Conservation (phyloP, 2,113 vertebrate genomes). For the Phrynosoma blainvillii region DNA sequence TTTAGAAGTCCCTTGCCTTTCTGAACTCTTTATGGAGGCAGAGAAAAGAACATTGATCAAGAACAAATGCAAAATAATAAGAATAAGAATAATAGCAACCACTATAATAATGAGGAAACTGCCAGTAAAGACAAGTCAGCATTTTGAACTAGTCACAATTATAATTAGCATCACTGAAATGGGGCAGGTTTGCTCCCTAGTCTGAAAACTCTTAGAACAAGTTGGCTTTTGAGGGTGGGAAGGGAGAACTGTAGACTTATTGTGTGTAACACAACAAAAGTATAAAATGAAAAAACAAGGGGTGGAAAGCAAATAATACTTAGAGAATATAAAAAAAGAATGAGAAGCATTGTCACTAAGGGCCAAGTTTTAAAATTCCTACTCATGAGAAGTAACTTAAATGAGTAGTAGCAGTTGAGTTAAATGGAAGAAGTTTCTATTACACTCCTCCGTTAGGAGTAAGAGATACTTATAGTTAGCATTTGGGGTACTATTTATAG, state of each 20-base stretch:
- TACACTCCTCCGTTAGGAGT: not conserved
- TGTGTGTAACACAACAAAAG: not conserved
- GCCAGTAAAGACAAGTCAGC: slow-evolving; percentile 20
- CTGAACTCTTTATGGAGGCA: slow-evolving; percentile 3
- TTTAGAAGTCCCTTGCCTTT: slow-evolving; percentile 27
- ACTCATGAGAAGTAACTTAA: not conserved
- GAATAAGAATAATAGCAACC: no score
- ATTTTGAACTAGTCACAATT: slow-evolving; percentile 10
- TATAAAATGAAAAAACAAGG: slow-evolving; percentile 16
- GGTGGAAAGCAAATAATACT: slow-evolving; percentile 20
- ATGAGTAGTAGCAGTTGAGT: not conserved
- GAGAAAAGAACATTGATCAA: slow-evolving; percentile 18
- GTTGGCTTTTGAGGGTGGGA: not conserved
- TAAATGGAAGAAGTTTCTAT: not conserved
- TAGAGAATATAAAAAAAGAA: slow-evolving; percentile 19
- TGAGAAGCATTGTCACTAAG: not conserved
- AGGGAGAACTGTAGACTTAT: slow-evolving; percentile 31
- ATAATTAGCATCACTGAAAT: slow-evolving; percentile 10
- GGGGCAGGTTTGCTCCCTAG: slow-evolving; percentile 23
- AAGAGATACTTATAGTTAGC: not conserved
- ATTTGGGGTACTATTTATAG: not conserved
- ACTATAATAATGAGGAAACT: not conserved
- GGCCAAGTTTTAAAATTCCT: not conserved
- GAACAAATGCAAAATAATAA: not conserved
- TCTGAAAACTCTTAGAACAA: not conserved